Evolutionary conservation across 2,888 invertebrate species (phyloP).

Genomic region (Psylliodes chrysocephalus): DNA sequence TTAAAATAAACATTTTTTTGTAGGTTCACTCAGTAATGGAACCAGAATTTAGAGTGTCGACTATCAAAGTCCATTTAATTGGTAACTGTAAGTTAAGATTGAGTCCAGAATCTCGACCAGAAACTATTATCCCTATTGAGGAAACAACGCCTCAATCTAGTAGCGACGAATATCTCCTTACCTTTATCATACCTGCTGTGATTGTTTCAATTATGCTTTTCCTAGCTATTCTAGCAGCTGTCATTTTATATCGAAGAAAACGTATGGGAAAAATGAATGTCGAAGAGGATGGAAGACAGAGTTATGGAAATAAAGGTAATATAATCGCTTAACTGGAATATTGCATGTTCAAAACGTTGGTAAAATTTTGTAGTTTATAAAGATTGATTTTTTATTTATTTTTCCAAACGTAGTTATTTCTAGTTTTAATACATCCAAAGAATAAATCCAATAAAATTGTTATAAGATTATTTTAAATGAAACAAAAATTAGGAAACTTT

Average conservation of each 20-base stretch:
- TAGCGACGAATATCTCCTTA: conserved; percentile 75
- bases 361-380: too few species aligned
- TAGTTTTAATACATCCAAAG: too few species aligned
- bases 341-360: too few species aligned
- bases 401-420: too few species aligned
- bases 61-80: conserved; percentile 71
- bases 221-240: conserved; percentile 87
- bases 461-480: too few species aligned
- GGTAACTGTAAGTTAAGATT: conserved; percentile 67
- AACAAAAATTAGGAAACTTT: too few species aligned
- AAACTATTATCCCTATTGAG: conserved; percentile 46
- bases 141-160: conserved; percentile 63
- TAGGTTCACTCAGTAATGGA: conserved; percentile 76
- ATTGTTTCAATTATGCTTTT: conserved; percentile 90
- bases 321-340: background rate
- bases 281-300: conserved; percentile 84
- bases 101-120: conserved; percentile 52
- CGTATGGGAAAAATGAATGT: conserved; percentile 87
- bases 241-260: conserved; percentile 85
- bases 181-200: conserved; percentile 89
- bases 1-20: background rate
- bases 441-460: too few species aligned
- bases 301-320: conserved; percentile 79
- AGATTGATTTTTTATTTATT: too few species aligned
- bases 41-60: conserved; percentile 76